Base-by-base conservation (phyloP, 1,140 invertebrate species). In the Daktulosphaira vitifoliae region DNA sequence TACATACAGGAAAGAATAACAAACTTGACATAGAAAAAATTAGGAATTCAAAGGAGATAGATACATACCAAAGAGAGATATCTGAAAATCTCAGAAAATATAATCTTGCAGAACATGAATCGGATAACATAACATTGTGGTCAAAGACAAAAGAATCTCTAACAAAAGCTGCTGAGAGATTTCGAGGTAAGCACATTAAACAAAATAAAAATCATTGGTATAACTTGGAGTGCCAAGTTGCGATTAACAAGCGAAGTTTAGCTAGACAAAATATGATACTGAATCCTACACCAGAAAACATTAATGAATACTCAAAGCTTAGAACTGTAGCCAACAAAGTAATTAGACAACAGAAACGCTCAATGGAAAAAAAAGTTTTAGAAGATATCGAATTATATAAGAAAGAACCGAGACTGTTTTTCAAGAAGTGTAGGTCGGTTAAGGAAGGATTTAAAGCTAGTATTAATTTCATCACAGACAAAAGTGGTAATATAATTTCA, bases 131-230 rank as follows among this genome's bases (percentile, higher is more conserved):
- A n/a, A n/a, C n/a, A n/a, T n/a, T n/a, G n/a, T n/a, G n/a, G n/a
- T n/a, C n/a, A n/a, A n/a, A n/a, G n/a, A n/a, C n/a, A n/a, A n/a
- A n/a, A n/a, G n/a, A n/a, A n/a, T n/a, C n/a, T n/a, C n/a, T n/a
- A n/a, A n/a, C n/a, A n/a, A n/a, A n/a, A n/a, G n/a, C n/a, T n/a
- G n/a, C n/a, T n/a, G n/a, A n/a, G n/a, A n/a, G n/a, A n/a, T n/a
- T n/a, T n/a, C n/a, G n/a, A n/a, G n/a, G n/a, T n/a, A n/a, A n/a
- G n/a, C n/a, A n/a, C n/a, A n/a, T n/a, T n/a, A n/a, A n/a, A n/a
- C n/a, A n/a, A n/a, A 68, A 53, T 22, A 48, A 44, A 9, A 65
- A 62, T 54, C 48, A 54, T 25, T 69, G 68, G 68, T 68, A 66
- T 62, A 56, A 69, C 54, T 52, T 50, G 11, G 66, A 69, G 37